Base-by-base conservation (phyloP, 2,888 invertebrate genomes). In the Chrysolina haemoptera region DNA sequence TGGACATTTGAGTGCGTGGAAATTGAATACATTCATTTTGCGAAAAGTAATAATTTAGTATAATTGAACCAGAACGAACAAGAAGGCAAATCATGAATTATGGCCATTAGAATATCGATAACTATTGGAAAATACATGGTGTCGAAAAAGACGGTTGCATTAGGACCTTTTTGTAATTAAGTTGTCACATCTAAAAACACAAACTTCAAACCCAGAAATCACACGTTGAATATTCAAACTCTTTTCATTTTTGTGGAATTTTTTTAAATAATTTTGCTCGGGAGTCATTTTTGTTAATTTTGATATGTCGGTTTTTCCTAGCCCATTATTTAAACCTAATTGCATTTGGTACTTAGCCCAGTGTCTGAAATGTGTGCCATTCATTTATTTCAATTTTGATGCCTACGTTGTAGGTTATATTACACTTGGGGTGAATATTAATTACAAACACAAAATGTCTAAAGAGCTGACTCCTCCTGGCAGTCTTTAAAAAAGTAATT, bases 271-370 rank as follows among this genome's bases (percentile, higher is more conserved):
- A 12, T 12, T 12, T 20, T 35, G 35, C 35, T 20, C 53, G 1
- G 2, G 11, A 53, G 53, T 20, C 12, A 53, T 53, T 53, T 53
- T 20, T 53, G 20, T 53, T 53, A 53, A 53, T 53, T 53, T 53
- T 53, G 11, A 10, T 20, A 2, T 43, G 11, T 43, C 43, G 43
- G 43, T 43, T 43, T 20, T 53, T 18, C 18, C 53, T 1, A 5
- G 20, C 1, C 20, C 16, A 18, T 20, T 11, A 53, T 18, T 16
- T 53, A 12, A 20, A 11, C 53, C 53, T 53, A 53, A 53, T 53
- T 53, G 53, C 18, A 11, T 53, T 53, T 53, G 20, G 53, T 53
- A 20, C 53, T 53, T 53, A 53, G 11, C 9, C 10, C 53, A 53
- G 53, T 20, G 53, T 22, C 53, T 20, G 53, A 12, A 53, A 20